Conservation (phyloP, 2,888 invertebrate species). For the Macrosiphum euphorbiae region DNA sequence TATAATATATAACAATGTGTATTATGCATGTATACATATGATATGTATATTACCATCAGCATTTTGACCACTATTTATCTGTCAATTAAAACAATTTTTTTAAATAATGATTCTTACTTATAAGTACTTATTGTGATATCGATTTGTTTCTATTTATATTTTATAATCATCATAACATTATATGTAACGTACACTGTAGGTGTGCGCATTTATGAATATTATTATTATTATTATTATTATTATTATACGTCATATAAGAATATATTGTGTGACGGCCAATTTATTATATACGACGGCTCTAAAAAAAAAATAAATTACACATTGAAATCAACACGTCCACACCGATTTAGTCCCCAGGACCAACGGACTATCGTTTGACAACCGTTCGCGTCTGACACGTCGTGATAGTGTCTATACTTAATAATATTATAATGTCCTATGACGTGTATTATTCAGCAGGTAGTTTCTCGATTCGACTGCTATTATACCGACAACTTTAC, state of each 20-base stretch:
- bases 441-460: not conserved
- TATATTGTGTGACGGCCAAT: not conserved
- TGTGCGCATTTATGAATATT: constrained; percentile 27
- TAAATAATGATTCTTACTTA: constrained; percentile 53
- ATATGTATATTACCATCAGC: constrained; percentile 37
- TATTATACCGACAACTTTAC: not conserved
- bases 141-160: constrained; percentile 57
- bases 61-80: constrained; percentile 62
- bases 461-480: not conserved
- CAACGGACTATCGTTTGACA: not conserved
- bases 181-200: constrained; percentile 15
- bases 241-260: not conserved
- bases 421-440: not conserved
- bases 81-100: constrained; percentile 61
- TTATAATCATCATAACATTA: constrained; percentile 36
- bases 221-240: constrained; percentile 27
- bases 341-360: not conserved
- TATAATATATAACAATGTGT: not conserved
- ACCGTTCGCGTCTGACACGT: not conserved
- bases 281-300: not conserved
- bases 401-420: not conserved
- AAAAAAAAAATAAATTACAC: not conserved
- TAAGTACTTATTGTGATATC: constrained; percentile 64
- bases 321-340: not conserved
- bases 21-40: constrained; percentile 5